A percentile compares a stretch with the other conserved stretches of the same genome.
phyloP scores from a whole-genome alignment of 2,888 invertebrate species.

The Tanytarsus gracilentus region DNA sequence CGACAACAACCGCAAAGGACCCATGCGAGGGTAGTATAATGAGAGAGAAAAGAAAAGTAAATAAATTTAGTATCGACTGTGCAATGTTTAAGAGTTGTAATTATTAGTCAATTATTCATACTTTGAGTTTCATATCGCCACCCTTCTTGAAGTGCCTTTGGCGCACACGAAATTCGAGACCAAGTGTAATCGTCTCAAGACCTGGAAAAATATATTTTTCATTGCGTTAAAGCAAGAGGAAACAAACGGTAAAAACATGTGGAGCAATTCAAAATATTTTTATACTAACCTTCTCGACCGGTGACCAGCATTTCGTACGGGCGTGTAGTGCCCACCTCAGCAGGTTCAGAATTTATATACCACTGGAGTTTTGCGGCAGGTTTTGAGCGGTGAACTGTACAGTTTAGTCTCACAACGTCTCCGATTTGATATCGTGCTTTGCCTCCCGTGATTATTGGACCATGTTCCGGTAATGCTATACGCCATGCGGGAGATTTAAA shows the following conservation, averaged over 20 bases:
- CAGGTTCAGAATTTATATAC: conserved; percentile 79
- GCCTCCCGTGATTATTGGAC: conserved; percentile 47
- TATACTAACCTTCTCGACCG: conserved; percentile 46
- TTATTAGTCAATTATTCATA: conserved; percentile 35
- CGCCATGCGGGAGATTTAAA: no score
- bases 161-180: conserved; percentile 71
- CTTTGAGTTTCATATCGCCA: conserved; percentile 81
- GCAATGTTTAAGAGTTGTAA: conserved; percentile 20
- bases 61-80: neutral
- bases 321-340: conserved; percentile 47
- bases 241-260: neutral
- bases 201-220: conserved; percentile 44
- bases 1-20: neutral
- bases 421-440: conserved; percentile 73
- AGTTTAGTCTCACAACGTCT: conserved; percentile 73
- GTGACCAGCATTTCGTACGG: conserved; percentile 48
- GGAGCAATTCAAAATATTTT: neutral
- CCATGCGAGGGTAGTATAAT: neutral
- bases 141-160: conserved; percentile 68
- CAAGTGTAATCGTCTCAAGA: conserved; percentile 67
- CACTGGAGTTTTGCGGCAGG: conserved; percentile 75
- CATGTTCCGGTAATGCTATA: conserved; percentile 5
- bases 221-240: neutral
- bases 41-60: conserved; percentile 9
- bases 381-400: conserved; percentile 72